phyloP scores from a whole-genome alignment of 2,888 invertebrate species.

The Rutpela maculata region DNA sequence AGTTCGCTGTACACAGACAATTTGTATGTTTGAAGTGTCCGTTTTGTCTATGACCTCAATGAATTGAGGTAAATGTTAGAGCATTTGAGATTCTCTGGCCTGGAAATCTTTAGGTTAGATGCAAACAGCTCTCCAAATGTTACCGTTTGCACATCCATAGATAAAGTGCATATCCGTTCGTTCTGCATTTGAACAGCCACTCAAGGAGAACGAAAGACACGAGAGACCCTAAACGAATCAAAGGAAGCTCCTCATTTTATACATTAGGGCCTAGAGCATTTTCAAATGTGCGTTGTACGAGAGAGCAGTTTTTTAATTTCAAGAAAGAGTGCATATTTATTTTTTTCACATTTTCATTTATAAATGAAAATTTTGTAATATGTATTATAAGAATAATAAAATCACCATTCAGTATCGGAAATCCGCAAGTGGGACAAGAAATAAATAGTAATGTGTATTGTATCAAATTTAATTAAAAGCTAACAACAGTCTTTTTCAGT shows the following conservation, averaged over 20 bases:
- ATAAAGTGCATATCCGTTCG: not conserved
- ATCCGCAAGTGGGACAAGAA: too few relatives aligned
- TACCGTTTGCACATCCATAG: not conserved
- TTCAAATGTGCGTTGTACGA: too few relatives aligned
- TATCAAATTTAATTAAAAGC: too few relatives aligned
- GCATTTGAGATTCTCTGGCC: not conserved
- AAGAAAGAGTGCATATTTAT: too few relatives aligned
- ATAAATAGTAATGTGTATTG: too few relatives aligned
- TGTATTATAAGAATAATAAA: too few relatives aligned
- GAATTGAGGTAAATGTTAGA: conserved; percentile 2
- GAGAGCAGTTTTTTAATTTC: too few relatives aligned
- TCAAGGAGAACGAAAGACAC: not conserved
- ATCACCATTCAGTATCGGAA: too few relatives aligned
- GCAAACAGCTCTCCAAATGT: not conserved
- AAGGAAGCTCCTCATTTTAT: not conserved
- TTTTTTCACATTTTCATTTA: too few relatives aligned
- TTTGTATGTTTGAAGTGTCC: not conserved
- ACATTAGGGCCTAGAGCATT: too few relatives aligned
- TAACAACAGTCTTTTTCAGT: too few relatives aligned
- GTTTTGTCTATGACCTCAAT: not conserved
- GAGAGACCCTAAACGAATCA: not conserved
- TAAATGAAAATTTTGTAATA: too few relatives aligned
- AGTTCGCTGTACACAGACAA: not conserved
- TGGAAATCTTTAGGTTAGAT: not conserved
- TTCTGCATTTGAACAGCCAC: conserved; percentile 1